A percentile compares a stretch with the other conserved stretches of the same genome.
phyloP scores from a whole-genome alignment of 2,797 vertebrate species.

The Oophaga sylvatica region DNA sequence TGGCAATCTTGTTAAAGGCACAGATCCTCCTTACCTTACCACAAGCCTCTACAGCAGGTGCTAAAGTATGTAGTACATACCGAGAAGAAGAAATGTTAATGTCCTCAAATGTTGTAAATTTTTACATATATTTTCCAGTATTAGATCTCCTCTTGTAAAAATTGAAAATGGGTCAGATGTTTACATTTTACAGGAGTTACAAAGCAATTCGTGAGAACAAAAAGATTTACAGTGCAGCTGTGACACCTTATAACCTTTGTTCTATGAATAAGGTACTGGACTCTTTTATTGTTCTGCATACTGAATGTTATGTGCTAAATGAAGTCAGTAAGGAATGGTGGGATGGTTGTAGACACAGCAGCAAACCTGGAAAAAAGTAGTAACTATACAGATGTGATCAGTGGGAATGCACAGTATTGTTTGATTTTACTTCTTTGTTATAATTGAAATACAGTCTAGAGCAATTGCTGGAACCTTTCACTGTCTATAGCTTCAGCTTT shows the following conservation, averaged over 20 bases:
- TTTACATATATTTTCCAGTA: slow-evolving; percentile 65
- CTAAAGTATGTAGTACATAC: slow-evolving; percentile 41
- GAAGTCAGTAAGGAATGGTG: neutral
- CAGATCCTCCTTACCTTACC: fast-evolving
- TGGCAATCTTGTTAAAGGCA: slow-evolving; percentile 68
- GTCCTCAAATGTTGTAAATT: slow-evolving; percentile 64
- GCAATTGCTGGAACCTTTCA: neutral
- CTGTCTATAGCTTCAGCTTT: neutral
- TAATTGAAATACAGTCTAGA: neutral
- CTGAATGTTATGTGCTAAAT: slow-evolving; percentile 6
- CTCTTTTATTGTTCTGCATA: slow-evolving; percentile 38
- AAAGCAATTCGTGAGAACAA: slow-evolving; percentile 65
- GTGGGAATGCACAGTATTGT: neutral
- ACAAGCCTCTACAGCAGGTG: slow-evolving; percentile 66
- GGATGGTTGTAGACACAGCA: neutral
- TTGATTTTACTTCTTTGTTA: neutral
- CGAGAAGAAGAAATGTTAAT: slow-evolving; percentile 64
- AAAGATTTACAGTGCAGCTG: slow-evolving; percentile 67
- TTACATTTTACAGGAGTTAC: slow-evolving; percentile 67
- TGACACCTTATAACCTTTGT: slow-evolving; percentile 64
- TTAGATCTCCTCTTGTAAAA: slow-evolving; percentile 70
- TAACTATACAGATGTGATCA: neutral
- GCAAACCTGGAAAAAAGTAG: neutral
- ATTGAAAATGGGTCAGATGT: slow-evolving; percentile 69
- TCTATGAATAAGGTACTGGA: slow-evolving; percentile 26